phyloP scores from a whole-genome alignment of 2,113 vertebrate genomes.

The Mixornis gularis region DNA sequence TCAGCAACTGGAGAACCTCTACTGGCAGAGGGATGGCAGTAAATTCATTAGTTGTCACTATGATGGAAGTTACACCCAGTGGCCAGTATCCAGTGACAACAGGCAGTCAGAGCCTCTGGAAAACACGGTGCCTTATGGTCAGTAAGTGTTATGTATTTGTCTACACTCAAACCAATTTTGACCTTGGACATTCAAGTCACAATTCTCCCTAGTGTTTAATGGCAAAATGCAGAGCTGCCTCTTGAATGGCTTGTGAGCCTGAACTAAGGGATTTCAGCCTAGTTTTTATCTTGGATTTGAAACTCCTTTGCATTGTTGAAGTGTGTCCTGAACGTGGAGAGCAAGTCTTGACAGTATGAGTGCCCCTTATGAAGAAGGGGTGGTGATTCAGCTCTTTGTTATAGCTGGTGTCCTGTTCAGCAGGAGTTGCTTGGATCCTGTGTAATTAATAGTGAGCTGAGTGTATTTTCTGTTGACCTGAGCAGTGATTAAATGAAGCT shows the following conservation, averaged over 20 bases:
- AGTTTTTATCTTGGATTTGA: background rate
- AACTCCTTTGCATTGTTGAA: background rate
- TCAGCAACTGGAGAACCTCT: conserved; percentile 91
- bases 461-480: background rate
- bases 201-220: background rate
- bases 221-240: background rate
- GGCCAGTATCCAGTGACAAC: conserved; percentile 74
- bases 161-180: background rate
- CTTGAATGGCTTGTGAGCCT: background rate
- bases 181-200: background rate
- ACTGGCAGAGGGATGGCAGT: conserved; percentile 87
- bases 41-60: conserved; percentile 90
- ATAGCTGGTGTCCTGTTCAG: background rate
- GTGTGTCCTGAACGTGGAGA: background rate
- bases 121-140: conserved; percentile 88
- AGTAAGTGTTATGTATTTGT: conserved; percentile 41
- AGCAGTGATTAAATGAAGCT: conserved; percentile 9
- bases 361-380: background rate
- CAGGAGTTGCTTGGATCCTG: conserved; percentile 26
- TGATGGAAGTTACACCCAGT: conserved; percentile 89
- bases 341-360: background rate
- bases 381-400: background rate
- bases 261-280: background rate
- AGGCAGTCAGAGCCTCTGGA: conserved; percentile 77
- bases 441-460: conserved; percentile 39